These are phyloP conservation scores for Ophion slaviceki DNA, from an alignment of 2,888 invertebrate species.

Conservation along the genomic window DNA sequence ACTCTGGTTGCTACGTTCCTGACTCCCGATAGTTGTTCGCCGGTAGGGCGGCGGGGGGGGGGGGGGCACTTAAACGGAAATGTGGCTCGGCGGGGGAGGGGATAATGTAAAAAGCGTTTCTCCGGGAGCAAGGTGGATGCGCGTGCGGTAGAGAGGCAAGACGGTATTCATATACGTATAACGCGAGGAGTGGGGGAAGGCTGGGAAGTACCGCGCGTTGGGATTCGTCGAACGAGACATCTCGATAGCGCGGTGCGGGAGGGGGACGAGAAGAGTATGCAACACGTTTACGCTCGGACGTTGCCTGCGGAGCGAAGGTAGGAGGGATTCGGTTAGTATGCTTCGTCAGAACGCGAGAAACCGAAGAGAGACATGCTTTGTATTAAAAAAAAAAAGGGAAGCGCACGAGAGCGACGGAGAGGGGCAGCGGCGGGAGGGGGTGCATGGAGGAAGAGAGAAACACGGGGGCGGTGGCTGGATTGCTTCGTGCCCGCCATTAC, in stretches of 20 bases:
- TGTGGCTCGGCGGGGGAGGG: slow-evolving; percentile 43
- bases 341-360: slow-evolving; percentile 57
- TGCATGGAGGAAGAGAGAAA: slow-evolving; percentile 71
- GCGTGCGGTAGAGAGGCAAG: slow-evolving; percentile 64
- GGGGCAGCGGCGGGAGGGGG: slow-evolving; percentile 34
- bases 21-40: slow-evolving; percentile 58
- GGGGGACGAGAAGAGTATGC: slow-evolving; percentile 51
- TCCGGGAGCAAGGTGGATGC: slow-evolving; percentile 42
- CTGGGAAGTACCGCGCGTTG: slow-evolving; percentile 52
- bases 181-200: slow-evolving; percentile 1
- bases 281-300: slow-evolving; percentile 49
- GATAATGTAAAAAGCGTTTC: not conserved
- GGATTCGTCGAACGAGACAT: slow-evolving; percentile 53
- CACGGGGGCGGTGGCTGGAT: slow-evolving; percentile 84
- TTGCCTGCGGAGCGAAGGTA: slow-evolving; percentile 49
- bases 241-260: slow-evolving; percentile 24
- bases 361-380: slow-evolving; percentile 48
- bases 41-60: slow-evolving; percentile 66
- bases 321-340: slow-evolving; percentile 51
- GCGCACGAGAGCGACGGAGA: slow-evolving; percentile 73
- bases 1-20: slow-evolving; percentile 15
- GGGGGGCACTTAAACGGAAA: slow-evolving; percentile 57
- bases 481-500: slow-evolving; percentile 86
- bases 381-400: slow-evolving; percentile 62
- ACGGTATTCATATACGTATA: too few relatives aligned